Conservation (phyloP, 2,113 vertebrate genomes). For the Xiphorhynchus elegans region DNA sequence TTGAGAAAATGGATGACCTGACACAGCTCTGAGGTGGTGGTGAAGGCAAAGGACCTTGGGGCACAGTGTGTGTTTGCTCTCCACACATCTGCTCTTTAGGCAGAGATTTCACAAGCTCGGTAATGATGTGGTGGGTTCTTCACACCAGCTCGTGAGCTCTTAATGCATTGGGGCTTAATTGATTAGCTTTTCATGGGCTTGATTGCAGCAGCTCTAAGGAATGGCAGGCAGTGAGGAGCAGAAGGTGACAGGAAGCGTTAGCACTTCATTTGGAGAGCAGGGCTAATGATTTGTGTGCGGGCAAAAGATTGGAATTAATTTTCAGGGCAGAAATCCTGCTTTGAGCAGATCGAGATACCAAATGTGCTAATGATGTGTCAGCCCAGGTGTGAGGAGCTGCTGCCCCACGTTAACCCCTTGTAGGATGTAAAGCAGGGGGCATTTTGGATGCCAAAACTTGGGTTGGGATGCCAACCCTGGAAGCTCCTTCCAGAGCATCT, state of each 20-base stretch:
- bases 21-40: background rate
- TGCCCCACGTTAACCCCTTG: background rate
- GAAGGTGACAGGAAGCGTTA: constrained; percentile 73
- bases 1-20: background rate
- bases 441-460: background rate
- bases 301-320: constrained; percentile 66
- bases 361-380: constrained; percentile 47
- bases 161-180: constrained; percentile 64
- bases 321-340: constrained; percentile 15
- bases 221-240: constrained; percentile 45
- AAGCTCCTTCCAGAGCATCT: background rate
- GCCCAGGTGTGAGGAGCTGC: background rate
- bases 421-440: background rate
- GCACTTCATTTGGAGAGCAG: constrained; percentile 62
- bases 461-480: background rate
- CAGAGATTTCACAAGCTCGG: constrained; percentile 56
- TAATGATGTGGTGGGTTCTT: constrained; percentile 72
- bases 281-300: constrained; percentile 64
- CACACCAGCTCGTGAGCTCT: constrained; percentile 36
- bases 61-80: background rate
- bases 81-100: constrained; percentile 32
- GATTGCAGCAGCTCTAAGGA: constrained; percentile 66
- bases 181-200: constrained; percentile 73
- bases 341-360: constrained; percentile 28
- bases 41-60: background rate